Conservation (phyloP, 2,888 invertebrate genomes). For the Tanytarsus gracilentus region DNA sequence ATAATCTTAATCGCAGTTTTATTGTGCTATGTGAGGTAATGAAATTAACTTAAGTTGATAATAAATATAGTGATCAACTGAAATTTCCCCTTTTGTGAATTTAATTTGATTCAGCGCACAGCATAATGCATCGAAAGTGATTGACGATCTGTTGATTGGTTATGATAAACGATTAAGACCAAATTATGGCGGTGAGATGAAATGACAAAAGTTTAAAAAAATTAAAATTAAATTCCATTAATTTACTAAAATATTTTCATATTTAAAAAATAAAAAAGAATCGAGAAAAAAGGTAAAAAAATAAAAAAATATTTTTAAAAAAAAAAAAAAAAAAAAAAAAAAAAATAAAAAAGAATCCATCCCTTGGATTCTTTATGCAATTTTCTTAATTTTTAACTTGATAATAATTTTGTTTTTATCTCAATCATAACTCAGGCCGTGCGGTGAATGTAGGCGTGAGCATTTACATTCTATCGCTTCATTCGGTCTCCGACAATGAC, state of each 20-base stretch:
- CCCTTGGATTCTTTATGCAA: too few relatives aligned
- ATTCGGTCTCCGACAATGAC: not conserved
- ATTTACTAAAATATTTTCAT: not conserved
- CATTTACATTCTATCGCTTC: not conserved
- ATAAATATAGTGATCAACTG: not conserved
- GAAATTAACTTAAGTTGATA: too few relatives aligned
- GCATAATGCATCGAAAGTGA: not conserved
- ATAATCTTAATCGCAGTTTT: too few relatives aligned
- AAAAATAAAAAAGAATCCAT: too few relatives aligned
- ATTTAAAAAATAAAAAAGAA: not conserved
- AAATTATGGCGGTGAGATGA: not conserved
- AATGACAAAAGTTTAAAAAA: not conserved
- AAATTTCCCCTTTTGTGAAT: not conserved
- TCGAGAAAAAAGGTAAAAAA: too few relatives aligned
- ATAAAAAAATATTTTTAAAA: too few relatives aligned
- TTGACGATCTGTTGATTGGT: not conserved
- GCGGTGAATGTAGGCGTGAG: not conserved
- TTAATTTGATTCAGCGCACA: not conserved
- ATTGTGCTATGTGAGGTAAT: too few relatives aligned
- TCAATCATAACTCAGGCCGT: not conserved
- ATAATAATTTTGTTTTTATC: not conserved
- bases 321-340: too few relatives aligned
- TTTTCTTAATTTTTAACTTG: not conserved
- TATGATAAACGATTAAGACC: slow-evolving; percentile 3
- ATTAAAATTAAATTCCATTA: not conserved